phyloP scores from a whole-genome alignment of 1,140 invertebrate species.

The Diorhabda elongata region DNA sequence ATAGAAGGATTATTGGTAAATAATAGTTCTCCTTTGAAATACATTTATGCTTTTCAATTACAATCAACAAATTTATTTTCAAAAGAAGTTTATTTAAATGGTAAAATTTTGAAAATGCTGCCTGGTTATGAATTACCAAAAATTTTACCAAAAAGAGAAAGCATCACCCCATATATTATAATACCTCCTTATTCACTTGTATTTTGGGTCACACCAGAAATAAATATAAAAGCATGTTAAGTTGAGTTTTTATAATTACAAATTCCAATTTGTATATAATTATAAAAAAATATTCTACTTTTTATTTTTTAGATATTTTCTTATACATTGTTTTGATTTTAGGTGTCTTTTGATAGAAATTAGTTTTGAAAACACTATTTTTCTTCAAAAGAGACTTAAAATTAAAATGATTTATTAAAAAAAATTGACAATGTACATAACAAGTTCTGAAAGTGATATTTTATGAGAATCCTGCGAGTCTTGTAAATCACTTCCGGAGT shows the following conservation, averaged over 20 bases:
- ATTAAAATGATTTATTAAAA: too few relatives aligned
- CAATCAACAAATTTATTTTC: background rate
- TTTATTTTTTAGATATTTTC: too few relatives aligned
- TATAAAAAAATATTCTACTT: too few relatives aligned
- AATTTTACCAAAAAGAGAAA: background rate
- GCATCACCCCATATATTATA: constrained; percentile 4
- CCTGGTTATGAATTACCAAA: constrained; percentile 1
- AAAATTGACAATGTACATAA: too few relatives aligned
- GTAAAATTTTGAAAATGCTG: background rate
- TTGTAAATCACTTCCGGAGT: too few relatives aligned
- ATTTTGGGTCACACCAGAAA: constrained; percentile 1
- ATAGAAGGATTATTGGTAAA: constrained; percentile 4
- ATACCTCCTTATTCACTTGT: constrained; percentile 10
- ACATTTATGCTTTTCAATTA: constrained; percentile 1
- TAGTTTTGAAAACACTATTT: too few relatives aligned
- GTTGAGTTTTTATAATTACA: background rate
- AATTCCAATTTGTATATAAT: too few relatives aligned
- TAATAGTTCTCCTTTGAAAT: background rate
- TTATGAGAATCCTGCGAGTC: too few relatives aligned
- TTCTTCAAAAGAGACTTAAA: too few relatives aligned
- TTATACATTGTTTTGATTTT: too few relatives aligned
- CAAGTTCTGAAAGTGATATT: too few relatives aligned
- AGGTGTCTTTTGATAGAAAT: too few relatives aligned
- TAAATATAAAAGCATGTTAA: background rate
- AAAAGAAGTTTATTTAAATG: constrained; percentile 4